phyloP scores from a whole-genome alignment of 2,797 vertebrate species.

The Acomys russatus region DNA sequence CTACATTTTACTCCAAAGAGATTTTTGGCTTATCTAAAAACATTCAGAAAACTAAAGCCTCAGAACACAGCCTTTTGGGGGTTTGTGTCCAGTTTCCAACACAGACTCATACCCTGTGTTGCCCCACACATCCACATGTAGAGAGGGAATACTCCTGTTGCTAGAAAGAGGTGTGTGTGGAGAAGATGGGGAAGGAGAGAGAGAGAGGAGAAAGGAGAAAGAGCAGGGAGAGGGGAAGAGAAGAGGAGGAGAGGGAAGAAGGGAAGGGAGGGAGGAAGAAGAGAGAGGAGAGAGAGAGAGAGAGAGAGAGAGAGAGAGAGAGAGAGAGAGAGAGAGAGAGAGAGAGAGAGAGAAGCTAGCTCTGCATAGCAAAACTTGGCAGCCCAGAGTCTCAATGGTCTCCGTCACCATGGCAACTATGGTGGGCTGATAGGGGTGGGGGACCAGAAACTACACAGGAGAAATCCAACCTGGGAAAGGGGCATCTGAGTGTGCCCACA shows the following conservation, averaged over 20 bases:
- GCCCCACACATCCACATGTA: accelerated
- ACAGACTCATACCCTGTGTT: no score
- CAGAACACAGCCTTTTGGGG: neutral
- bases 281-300: no score
- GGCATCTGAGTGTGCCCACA: neutral
- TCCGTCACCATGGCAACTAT: conserved; percentile 34
- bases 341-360: neutral
- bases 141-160: neutral
- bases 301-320: neutral
- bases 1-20: neutral
- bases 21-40: neutral
- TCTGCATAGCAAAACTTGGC: neutral
- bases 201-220: neutral
- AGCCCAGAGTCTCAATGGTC: neutral
- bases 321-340: neutral
- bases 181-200: neutral
- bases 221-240: neutral
- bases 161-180: neutral
- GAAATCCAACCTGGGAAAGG: neutral
- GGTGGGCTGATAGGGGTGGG: neutral
- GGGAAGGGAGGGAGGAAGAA: no score
- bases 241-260: neutral
- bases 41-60: neutral
- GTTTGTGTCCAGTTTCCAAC: neutral
- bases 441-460: neutral